phyloP scores from a whole-genome alignment of 2,113 vertebrate species.

The Pteruthius melanotis region DNA sequence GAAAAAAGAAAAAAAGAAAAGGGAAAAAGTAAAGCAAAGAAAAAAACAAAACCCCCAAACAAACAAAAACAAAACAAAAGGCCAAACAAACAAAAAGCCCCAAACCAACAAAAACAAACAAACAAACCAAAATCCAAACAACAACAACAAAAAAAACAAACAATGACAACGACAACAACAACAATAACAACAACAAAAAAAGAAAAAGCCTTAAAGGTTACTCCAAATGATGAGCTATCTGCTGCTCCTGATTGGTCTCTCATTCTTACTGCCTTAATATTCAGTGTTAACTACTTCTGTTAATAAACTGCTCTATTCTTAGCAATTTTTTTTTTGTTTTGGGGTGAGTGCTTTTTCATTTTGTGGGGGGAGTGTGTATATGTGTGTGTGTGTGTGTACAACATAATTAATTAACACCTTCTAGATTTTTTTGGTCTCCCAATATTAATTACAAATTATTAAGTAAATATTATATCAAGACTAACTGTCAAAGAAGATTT shows the following conservation, averaged over 20 bases:
- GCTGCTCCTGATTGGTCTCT: background rate
- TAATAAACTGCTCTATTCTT: background rate
- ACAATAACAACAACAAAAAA: background rate
- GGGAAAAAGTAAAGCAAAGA: background rate
- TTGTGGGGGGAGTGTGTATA: background rate
- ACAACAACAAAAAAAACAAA: background rate
- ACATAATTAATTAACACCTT: background rate
- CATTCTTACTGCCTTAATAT: background rate
- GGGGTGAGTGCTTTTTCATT: background rate
- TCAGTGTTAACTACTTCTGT: background rate
- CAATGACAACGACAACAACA: background rate
- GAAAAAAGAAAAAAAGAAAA: background rate
- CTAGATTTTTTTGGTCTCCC: background rate
- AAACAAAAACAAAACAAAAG: background rate
- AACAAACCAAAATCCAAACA: background rate
- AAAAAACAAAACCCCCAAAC: background rate
- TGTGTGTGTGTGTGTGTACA: accelerated
- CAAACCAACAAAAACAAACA: too few species aligned
- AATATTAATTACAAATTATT: background rate
- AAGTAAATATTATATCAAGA: background rate
- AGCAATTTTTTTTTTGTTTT: background rate
- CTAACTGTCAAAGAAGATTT: background rate
- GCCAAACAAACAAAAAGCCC: background rate
- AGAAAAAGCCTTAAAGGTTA: background rate
- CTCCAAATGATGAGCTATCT: background rate